Conservation (phyloP, 1,140 invertebrate species). For the Temnothorax curvispinosus region DNA sequence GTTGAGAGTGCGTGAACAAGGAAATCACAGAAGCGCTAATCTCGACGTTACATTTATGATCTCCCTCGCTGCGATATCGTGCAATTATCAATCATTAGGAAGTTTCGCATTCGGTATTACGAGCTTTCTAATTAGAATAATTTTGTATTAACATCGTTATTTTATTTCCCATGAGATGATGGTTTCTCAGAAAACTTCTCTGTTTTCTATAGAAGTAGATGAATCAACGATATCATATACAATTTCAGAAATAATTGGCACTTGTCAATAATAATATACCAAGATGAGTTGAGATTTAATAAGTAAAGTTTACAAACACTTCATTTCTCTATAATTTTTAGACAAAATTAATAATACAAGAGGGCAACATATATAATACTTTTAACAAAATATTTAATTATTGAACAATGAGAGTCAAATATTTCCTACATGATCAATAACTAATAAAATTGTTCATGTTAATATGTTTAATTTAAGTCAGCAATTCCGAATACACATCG, state of each 20-base stretch:
- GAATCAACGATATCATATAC: neutral
- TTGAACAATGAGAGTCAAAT: neutral
- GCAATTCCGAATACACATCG: neutral
- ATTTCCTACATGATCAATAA: neutral
- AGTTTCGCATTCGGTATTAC: neutral
- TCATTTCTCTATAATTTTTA: neutral
- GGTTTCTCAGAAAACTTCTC: neutral
- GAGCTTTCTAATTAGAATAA: neutral
- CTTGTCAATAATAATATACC: neutral
- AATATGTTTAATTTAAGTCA: neutral
- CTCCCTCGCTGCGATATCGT: neutral
- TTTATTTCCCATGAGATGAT: neutral
- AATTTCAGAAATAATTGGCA: neutral
- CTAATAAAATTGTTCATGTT: neutral
- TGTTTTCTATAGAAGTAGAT: neutral
- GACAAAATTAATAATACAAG: neutral
- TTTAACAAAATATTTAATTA: neutral
- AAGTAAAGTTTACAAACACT: neutral
- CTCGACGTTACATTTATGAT: neutral
- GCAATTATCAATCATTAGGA: constrained; percentile 15
- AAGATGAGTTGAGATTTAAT: neutral
- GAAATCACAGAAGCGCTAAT: neutral
- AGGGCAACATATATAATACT: neutral
- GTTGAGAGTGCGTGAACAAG: constrained; percentile 15
- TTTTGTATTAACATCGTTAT: neutral